These are phyloP conservation scores for Enteromius argenteus DNA, from an alignment of 2,797 vertebrate genomes.

Conservation along the genomic window DNA sequence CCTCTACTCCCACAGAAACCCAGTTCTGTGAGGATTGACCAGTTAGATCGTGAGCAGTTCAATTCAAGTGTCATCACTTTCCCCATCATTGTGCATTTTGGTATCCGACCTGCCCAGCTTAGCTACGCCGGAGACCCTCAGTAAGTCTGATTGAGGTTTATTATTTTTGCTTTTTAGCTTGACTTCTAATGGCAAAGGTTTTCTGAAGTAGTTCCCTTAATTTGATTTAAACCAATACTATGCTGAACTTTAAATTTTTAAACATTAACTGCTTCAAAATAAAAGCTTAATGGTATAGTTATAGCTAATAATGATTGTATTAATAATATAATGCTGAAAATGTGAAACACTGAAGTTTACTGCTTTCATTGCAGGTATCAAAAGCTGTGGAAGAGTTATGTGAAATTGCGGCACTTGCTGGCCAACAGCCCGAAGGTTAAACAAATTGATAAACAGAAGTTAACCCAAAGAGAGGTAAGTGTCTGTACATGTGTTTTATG, in stretches of 20 bases:
- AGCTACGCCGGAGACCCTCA: constrained; percentile 99
- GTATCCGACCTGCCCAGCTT: constrained; percentile 97
- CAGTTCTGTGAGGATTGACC: constrained; percentile 98
- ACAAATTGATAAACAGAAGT: constrained; percentile 97
- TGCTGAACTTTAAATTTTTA: no score
- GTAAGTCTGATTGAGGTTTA: constrained; percentile 80
- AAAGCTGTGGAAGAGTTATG: constrained; percentile 99
- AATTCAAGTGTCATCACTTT: constrained; percentile 98
- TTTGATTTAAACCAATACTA: background rate
- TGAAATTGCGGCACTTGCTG: constrained; percentile 96
- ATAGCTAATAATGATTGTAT: constrained; percentile 53
- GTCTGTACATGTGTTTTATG: background rate
- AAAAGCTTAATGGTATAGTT: background rate
- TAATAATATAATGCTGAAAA: background rate
- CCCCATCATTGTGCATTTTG: constrained; percentile 98
- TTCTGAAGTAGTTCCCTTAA: background rate
- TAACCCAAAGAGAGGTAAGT: constrained; percentile 94
- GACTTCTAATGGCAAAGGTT: background rate
- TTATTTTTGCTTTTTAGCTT: background rate
- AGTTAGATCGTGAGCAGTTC: constrained; percentile 97
- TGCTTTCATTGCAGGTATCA: constrained; percentile 85
- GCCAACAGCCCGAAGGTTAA: constrained; percentile 99
- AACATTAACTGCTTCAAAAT: no score
- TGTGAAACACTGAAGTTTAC: constrained; percentile 69
- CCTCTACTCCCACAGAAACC: constrained; percentile 84